Percentiles rank a stretch among this genome's conserved stretches.
Evolutionary conservation across 1,140 invertebrate genomes (phyloP).

Genomic region (Triops longicaudatus): DNA sequence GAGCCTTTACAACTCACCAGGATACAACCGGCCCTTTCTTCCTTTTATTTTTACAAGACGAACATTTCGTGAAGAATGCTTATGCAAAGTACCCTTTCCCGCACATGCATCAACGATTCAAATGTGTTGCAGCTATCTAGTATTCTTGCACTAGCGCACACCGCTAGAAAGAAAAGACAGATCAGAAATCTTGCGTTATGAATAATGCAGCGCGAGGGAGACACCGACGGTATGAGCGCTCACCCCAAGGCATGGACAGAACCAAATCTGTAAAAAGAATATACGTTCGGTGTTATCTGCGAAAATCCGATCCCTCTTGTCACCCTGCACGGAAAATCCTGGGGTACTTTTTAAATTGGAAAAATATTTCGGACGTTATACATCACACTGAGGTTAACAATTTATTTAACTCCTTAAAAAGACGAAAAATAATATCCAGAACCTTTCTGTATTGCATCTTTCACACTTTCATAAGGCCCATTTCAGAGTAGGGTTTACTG

Average conservation of each 20-base stretch:
- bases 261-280: neutral
- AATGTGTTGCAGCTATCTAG: conserved; percentile 15
- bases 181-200: neutral
- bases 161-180: neutral
- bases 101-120: neutral
- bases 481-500: too few relatives aligned
- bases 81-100: neutral
- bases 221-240: neutral
- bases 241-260: neutral
- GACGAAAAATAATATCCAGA: too few relatives aligned
- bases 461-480: too few relatives aligned
- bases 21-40: neutral
- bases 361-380: neutral
- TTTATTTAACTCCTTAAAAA: too few relatives aligned
- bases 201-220: neutral
- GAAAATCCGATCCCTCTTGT: neutral
- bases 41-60: neutral
- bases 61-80: neutral
- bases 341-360: neutral
- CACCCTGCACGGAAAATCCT: neutral
- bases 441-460: too few relatives aligned
- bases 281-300: neutral
- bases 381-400: too few relatives aligned
- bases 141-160: conserved; percentile 11
- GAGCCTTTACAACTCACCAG: neutral